Base-by-base conservation (phyloP, 2,797 vertebrate species). In the Neostethus bicornis region DNA sequence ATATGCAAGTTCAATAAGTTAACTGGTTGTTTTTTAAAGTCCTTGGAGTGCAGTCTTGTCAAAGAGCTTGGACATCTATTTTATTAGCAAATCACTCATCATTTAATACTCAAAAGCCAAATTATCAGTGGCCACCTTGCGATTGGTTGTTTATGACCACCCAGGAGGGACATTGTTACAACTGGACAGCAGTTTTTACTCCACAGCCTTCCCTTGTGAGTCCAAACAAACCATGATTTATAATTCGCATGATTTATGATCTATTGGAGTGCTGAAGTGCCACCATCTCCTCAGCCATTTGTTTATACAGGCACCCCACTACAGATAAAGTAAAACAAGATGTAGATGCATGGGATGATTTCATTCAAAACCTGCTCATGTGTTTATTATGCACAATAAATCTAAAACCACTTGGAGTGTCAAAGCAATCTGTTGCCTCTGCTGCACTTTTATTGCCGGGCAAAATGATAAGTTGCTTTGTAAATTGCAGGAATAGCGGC, bases 151-250 rank as follows among this genome's bases (percentile, higher is more conserved):
- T 91, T 90, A 91, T 80, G 78, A 81, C 88, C 87, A 83, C 83
- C 85, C 83, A 73, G 72, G 79, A 89, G 85, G 76, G 67, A 84
- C 83, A 85, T 81, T 90, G 90, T 87, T 89, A 90, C 90, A 90
- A 90, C 89, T 82, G 91, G 90, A 91, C 89, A 87, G 86, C 77
- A 70, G 75, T 80, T 86, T n/a, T 87, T 75, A 72, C 80, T 87
- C 70, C 75, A 85, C 79, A 61, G 4, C 70, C 71, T 72, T 61
- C 34, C 72, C 70, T 46, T 58, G 43, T 72, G 72, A 54, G 80
- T 89, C 89, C 89, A 92, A 91, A 91, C 89, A 92, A 89, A 88
- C 88, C 53, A 37, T 90, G 90, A 91, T 92, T 91, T 89, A 92
- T 91, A 89, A 87, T 90, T 90, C 86, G 68, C 71, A 47, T 89